Conservation (phyloP, 1,140 invertebrate species). For the Agrilus planipennis region DNA sequence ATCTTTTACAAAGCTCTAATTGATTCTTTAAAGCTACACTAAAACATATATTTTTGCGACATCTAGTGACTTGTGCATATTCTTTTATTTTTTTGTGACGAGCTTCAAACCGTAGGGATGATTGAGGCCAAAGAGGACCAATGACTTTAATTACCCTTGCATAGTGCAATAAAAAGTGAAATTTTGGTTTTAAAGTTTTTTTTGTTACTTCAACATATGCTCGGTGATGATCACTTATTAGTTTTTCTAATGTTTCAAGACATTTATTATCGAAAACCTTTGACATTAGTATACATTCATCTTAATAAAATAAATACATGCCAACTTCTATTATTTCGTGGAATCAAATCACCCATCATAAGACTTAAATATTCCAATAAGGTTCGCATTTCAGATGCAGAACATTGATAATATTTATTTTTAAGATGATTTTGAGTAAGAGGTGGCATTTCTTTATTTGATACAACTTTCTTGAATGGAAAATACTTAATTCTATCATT, state of each 20-base stretch:
- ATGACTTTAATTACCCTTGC: neutral
- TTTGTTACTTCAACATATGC: neutral
- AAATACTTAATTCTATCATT: conserved; percentile 8
- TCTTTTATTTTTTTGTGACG: neutral
- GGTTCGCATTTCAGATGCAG: conserved; percentile 20
- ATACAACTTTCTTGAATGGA: neutral
- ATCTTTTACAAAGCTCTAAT: too few species aligned
- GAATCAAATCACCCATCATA: conserved; percentile 22
- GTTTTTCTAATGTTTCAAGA: neutral
- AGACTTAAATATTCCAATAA: conserved; percentile 21
- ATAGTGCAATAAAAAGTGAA: conserved; percentile 4
- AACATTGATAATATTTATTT: conserved; percentile 12
- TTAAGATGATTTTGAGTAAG: neutral
- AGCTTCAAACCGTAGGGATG: conserved; percentile 2
- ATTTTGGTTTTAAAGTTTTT: conserved; percentile 3
- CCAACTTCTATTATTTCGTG: conserved; percentile 19
- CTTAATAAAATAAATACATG: conserved; percentile 5
- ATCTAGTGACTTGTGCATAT: neutral
- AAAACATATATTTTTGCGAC: neutral
- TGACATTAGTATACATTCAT: conserved; percentile 1
- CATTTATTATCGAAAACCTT: neutral
- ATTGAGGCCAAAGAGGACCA: conserved; percentile 1
- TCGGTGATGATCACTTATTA: neutral
- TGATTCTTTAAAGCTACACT: conserved; percentile 1
- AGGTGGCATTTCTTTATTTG: neutral